These are phyloP conservation scores for Dinoponera quadriceps DNA, from an alignment of 1,140 invertebrate species.

Conservation along the genomic window DNA sequence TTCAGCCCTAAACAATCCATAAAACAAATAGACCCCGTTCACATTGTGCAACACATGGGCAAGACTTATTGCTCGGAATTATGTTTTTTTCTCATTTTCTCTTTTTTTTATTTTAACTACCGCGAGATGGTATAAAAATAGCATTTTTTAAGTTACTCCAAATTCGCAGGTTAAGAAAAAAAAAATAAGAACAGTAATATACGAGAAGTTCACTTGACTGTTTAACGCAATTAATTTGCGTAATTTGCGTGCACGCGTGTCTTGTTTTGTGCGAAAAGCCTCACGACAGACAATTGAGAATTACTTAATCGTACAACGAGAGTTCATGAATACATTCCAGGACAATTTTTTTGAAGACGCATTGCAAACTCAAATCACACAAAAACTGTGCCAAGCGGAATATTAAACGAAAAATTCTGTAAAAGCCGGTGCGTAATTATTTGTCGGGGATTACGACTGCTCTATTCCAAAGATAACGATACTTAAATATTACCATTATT, in stretches of 20 bases:
- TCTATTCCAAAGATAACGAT: slow-evolving; percentile 3
- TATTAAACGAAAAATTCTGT: slow-evolving; percentile 19
- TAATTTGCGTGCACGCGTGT: slow-evolving; percentile 56
- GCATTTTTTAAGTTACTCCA: background rate
- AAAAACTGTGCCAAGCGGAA: slow-evolving; percentile 72
- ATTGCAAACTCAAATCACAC: slow-evolving; percentile 72
- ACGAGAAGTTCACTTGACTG: slow-evolving; percentile 7
- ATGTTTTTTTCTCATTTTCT: background rate
- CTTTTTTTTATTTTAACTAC: background rate
- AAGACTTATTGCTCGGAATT: slow-evolving; percentile 32
- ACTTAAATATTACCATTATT: background rate
- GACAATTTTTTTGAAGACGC: slow-evolving; percentile 15
- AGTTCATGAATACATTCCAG: slow-evolving; percentile 34
- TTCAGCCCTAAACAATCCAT: slow-evolving; percentile 86
- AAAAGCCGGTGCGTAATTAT: slow-evolving; percentile 37
- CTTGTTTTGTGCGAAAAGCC: slow-evolving; percentile 58
- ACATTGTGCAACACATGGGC: slow-evolving; percentile 76
- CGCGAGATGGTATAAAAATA: background rate
- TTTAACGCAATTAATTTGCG: slow-evolving; percentile 35
- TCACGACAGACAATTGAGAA: slow-evolving; percentile 13
- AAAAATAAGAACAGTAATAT: slow-evolving; percentile 4
- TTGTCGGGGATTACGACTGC: background rate
- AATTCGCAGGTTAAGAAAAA: background rate
- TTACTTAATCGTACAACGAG: slow-evolving; percentile 24
- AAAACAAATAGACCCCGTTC: slow-evolving; percentile 83